Evolutionary conservation across 2,888 invertebrate genomes (phyloP), one percentile per base, ranked within the genome.

Genomic region (Andrena marginata): DNA sequence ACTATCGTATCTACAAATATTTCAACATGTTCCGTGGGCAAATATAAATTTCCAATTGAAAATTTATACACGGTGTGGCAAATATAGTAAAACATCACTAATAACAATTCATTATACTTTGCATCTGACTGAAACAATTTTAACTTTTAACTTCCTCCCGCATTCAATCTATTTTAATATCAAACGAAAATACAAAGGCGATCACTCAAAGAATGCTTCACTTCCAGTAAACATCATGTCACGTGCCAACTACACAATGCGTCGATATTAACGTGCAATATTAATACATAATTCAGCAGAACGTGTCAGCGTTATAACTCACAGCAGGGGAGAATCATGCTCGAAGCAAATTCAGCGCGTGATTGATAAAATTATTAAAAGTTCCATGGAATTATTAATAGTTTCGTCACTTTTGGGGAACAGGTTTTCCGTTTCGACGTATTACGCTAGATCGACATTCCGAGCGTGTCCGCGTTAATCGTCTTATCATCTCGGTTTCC

Each of bases 381-480:
- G 20, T 20, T 7, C n/a, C n/a, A 2, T 4, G 33, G 62, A n/a
- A 49, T 26, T 60, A n/a, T 33, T 60, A 35, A 54, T 33, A 62
- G 16, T 26, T 29, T 2, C n/a, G 10, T 23, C 13, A 16, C 10
- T 49, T 26, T 65, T n/a, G 16, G 16, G 20, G n/a, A 23, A 33
- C 31, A 26, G 8, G 20, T 33, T 67, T 67, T 5, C n/a, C n/a
- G 23, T 68, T 31, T 56, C 29, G 35, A 42, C 8, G 60, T 62
- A 59, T 62, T 67, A 59, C 26, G 33, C 35, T 42, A 1, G 35
- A 77, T 80, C 62, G 78, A 67, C 67, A 85, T 85, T 85, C 78
- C 20, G 16, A 20, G 16, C 54, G 29, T 72, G 80, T 77, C 56
- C 26, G 35, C 80, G 78, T 73, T 85, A 85, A 85, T 84, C 84